phyloP scores from a whole-genome alignment of 2,888 invertebrate species.

The Chrysotoxum bicinctum region DNA sequence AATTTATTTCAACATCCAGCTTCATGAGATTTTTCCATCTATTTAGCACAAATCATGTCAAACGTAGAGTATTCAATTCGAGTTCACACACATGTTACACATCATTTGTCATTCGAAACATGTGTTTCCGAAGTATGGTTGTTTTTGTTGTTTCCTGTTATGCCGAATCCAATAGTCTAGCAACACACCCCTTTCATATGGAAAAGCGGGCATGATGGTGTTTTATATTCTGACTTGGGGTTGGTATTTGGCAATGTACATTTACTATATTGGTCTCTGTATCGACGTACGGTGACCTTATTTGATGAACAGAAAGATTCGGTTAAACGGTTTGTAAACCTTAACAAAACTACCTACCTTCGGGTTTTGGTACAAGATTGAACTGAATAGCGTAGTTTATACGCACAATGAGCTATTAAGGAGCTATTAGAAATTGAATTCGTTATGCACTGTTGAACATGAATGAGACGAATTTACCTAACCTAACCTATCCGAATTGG shows the following conservation, averaged over 20 bases:
- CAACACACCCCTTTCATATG: conserved; percentile 15
- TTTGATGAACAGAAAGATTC: conserved; percentile 11
- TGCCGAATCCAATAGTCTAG: background rate
- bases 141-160: background rate
- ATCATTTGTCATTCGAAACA: conserved; percentile 71
- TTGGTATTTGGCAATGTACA: background rate
- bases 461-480: background rate
- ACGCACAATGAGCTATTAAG: conserved; percentile 66
- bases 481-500: background rate
- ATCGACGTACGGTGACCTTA: conserved; percentile 56
- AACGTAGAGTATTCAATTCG: conserved; percentile 11
- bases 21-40: conserved; percentile 18
- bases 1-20: background rate
- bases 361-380: background rate
- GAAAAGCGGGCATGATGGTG: background rate
- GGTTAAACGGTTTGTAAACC: conserved; percentile 24
- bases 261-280: conserved; percentile 35
- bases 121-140: conserved; percentile 54
- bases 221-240: background rate
- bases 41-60: conserved; percentile 25
- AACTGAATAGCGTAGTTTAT: too few relatives aligned
- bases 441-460: conserved; percentile 50
- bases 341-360: background rate
- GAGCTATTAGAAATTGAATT: conserved; percentile 48
- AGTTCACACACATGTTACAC: conserved; percentile 62